Conservation (phyloP, 2,888 invertebrate species). For the Syritta pipiens region DNA sequence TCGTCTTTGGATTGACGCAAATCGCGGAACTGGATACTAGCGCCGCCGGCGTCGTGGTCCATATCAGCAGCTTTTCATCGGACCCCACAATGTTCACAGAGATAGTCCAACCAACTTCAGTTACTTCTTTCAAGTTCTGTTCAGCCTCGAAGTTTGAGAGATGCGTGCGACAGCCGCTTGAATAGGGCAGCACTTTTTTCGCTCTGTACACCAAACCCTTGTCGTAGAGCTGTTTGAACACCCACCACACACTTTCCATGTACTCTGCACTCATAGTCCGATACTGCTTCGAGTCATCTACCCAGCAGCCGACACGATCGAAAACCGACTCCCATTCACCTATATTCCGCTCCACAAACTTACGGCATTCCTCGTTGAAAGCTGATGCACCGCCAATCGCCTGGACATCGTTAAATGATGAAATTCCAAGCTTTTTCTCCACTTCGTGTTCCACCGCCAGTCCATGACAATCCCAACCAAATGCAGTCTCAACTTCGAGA, state of each 20-base stretch:
- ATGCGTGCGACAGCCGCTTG: slow-evolving; percentile 95
- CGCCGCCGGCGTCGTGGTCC: slow-evolving; percentile 99
- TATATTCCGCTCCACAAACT: slow-evolving; percentile 95
- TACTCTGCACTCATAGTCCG: slow-evolving; percentile 97
- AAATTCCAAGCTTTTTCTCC: slow-evolving; percentile 90
- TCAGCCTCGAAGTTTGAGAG: slow-evolving; percentile 98
- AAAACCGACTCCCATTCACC: slow-evolving; percentile 92
- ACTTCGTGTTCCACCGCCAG: slow-evolving; percentile 95
- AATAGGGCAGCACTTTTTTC: slow-evolving; percentile 98
- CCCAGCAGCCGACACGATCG: slow-evolving; percentile 95
- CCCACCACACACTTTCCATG: slow-evolving; percentile 99
- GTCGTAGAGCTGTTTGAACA: slow-evolving; percentile 93
- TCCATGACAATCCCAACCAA: slow-evolving; percentile 99
- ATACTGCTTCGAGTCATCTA: slow-evolving; percentile 98
- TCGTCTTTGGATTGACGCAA: slow-evolving; percentile 92
- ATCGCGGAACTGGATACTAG: slow-evolving; percentile 95
- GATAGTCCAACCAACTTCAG: slow-evolving; percentile 94
- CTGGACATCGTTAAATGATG: slow-evolving; percentile 95
- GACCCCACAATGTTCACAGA: slow-evolving; percentile 87
- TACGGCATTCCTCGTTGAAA: slow-evolving; percentile 96
- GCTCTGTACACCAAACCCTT: slow-evolving; percentile 97
- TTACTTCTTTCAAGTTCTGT: slow-evolving; percentile 97
- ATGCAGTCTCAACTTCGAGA: slow-evolving; percentile 90
- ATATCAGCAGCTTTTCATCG: slow-evolving; percentile 76
- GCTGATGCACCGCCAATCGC: slow-evolving; percentile 95